phyloP scores from a whole-genome alignment of 2,113 vertebrate genomes.

The Pluvianellus socialis region DNA sequence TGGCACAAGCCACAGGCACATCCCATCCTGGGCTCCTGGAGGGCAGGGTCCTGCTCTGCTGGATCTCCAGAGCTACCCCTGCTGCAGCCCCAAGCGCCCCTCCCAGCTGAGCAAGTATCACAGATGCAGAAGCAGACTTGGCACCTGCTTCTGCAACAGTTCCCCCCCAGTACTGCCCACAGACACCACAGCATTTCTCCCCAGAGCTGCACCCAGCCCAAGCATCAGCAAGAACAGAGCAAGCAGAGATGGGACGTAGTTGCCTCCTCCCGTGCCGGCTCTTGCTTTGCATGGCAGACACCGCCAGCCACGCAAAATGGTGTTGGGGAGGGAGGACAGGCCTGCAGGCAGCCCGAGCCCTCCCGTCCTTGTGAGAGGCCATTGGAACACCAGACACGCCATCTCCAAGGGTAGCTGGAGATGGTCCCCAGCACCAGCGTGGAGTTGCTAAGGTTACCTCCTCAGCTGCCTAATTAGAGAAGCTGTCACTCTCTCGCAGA shows the following conservation, averaged over 20 bases:
- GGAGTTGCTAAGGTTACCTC: slow-evolving; percentile 77
- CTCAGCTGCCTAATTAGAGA: slow-evolving; percentile 60
- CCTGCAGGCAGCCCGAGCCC: accelerated
- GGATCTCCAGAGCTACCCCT: background rate
- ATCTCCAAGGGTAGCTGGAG: background rate
- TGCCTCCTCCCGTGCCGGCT: background rate
- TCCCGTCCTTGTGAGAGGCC: background rate
- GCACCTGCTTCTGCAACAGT: background rate
- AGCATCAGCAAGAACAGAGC: background rate
- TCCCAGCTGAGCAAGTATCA: background rate
- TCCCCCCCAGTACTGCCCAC: background rate
- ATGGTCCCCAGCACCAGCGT: background rate
- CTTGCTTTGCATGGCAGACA: background rate
- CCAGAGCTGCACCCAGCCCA: background rate
- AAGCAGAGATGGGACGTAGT: accelerated
- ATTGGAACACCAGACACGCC: background rate
- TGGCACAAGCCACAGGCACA: background rate
- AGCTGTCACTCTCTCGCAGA: slow-evolving; percentile 43
- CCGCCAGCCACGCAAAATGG: accelerated
- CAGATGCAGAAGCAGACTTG: background rate
- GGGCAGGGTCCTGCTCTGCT: background rate
- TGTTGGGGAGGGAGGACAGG: accelerated
- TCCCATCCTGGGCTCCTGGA: background rate
- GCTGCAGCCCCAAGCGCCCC: background rate
- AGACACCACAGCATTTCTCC: background rate